phyloP scores from a whole-genome alignment of 2,888 invertebrate species.

The Agrenia bidenticulata region DNA sequence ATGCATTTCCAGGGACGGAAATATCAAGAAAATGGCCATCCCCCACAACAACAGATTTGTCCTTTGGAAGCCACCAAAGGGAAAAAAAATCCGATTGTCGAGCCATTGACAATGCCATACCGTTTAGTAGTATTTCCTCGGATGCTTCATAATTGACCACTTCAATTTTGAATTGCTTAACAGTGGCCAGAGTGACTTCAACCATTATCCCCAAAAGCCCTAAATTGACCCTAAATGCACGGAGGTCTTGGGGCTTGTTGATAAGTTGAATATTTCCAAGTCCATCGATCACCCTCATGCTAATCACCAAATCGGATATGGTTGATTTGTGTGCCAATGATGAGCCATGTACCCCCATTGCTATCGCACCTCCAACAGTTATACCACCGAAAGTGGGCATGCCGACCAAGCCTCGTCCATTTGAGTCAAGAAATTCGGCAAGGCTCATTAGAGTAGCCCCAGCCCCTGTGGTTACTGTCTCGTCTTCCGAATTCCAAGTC shows the following conservation, averaged over 20 bases:
- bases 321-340: no score
- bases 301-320: no score
- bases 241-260: conserved; percentile 5
- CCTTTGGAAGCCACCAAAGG: conserved; percentile 31
- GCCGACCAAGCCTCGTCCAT: neutral
- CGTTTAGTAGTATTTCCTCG: conserved; percentile 24
- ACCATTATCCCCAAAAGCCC: conserved; percentile 32
- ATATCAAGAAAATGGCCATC: conserved; percentile 18
- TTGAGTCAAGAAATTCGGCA: neutral
- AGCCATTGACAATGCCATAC: conserved; percentile 18
- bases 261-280: neutral
- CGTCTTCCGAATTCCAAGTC: neutral
- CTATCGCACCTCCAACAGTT: no score
- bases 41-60: conserved; percentile 25
- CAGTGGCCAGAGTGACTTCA: conserved; percentile 26
- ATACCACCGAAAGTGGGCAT: neutral
- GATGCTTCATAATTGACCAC: conserved; percentile 23
- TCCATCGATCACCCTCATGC: no score
- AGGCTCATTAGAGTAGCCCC: neutral
- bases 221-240: conserved; percentile 27
- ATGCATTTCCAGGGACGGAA: conserved; percentile 22
- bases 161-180: conserved; percentile 31
- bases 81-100: conserved; percentile 23
- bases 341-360: no score
- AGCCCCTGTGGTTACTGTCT: conserved; percentile 2